A percentile compares a stretch with the other conserved stretches of the same genome.
Evolutionary conservation across 2,113 vertebrate genomes (phyloP).

Genomic region (Promerops cafer): DNA sequence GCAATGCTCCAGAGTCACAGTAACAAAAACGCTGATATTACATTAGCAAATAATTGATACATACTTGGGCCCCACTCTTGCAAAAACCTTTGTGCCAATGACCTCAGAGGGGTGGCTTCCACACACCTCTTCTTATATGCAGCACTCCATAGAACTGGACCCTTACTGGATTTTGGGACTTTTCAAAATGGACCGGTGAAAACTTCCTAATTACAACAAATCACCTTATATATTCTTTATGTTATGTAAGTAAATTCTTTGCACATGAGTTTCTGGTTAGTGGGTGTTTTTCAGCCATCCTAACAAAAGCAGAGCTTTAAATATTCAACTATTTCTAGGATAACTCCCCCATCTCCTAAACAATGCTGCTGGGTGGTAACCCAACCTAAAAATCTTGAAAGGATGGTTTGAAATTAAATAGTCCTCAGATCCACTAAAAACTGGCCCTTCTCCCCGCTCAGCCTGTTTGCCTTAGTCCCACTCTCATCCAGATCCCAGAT

Average conservation of each 20-base stretch:
- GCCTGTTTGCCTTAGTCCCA: not conserved
- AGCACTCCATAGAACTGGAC: not conserved
- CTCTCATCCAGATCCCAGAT: slow-evolving; percentile 37
- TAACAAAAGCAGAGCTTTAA: not conserved
- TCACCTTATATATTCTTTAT: not conserved
- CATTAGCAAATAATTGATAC: not conserved
- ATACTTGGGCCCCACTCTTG: not conserved
- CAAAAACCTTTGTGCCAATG: not conserved
- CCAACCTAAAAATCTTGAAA: not conserved
- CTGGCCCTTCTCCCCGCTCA: not conserved
- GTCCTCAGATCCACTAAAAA: not conserved
- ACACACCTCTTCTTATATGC: not conserved
- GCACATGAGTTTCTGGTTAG: not conserved
- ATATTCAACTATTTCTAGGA: not conserved
- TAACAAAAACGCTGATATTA: not conserved
- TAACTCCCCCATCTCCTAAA: not conserved
- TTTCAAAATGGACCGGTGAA: not conserved
- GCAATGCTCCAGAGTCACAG: not conserved
- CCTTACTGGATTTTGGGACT: not conserved
- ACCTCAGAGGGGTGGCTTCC: rapidly evolving
- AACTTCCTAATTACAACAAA: not conserved
- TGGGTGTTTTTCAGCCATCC: not conserved
- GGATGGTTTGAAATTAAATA: not conserved
- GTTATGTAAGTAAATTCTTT: not conserved
- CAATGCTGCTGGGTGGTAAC: not conserved